Base-by-base conservation (phyloP, 2,888 invertebrate genomes). In the Meliscaeva auricollis region DNA sequence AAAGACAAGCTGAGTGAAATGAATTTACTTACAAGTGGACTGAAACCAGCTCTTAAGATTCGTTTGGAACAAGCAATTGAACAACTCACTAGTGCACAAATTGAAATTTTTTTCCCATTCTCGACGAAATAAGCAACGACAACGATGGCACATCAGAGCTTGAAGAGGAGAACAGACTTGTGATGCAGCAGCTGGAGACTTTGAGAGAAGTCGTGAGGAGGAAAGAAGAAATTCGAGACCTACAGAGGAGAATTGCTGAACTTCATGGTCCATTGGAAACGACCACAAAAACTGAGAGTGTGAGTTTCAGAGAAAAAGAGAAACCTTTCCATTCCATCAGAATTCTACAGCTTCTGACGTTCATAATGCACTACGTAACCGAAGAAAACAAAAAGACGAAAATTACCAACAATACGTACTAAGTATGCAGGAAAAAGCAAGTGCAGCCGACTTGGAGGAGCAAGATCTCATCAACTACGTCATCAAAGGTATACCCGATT, bases 271-370 rank as follows among this genome's bases (percentile, higher is more conserved):
- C 76, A 22, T 9, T 15, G 26, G 50, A 50, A 15, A 15, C 17
- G 44, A 13, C 11, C 0, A 13, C 17, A 1, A 56, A 17, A 32
- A 17, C 56, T 17, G 56, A 56, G 17, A 17, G 32, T 15, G 52
- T 52, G 22, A 56, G 56, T 20, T 58, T 66, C 11, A 56, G 70
- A 20, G 72, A 72, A 8, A 41, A 72, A 26, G 70, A 72, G 11
- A 72, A 78, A 11, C 66, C 72, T 5, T 44, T 79, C 4, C 46
- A 44, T 74, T 74, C 32, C n/a, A 80, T 17, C 56, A 80, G n/a
- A 64, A 73, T 11, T 11, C 44, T 2, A 72, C 73, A 38, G 56
- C 64, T 5, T 22, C 75, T 3, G 58, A 68, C 22, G 64, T 78
- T 11, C 78, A 78, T 38, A 70, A 70, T 15, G 54, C 70, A 6